Percentiles rank a stretch among this genome's conserved stretches.
Evolutionary conservation across 53 echinoderm and acorn worm genomes (phyloP).

Genomic region (Apostichopus leukothele): DNA sequence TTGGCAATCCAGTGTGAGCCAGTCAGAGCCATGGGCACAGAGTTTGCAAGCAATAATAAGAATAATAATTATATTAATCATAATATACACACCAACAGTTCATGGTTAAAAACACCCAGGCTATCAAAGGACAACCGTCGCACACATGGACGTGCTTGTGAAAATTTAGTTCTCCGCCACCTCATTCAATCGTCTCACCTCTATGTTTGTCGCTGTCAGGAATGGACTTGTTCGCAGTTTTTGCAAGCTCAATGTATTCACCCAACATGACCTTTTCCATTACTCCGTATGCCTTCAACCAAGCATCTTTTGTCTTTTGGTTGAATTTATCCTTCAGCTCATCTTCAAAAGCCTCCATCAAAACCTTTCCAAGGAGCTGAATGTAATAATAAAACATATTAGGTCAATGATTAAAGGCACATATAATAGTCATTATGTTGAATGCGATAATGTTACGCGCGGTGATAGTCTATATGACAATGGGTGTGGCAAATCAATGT

Average conservation of each 20-base stretch:
- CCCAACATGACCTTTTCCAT: slow-evolving; percentile 65
- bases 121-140: background rate
- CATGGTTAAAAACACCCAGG: background rate
- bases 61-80: background rate
- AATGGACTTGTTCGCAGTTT: slow-evolving; percentile 2
- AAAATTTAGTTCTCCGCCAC: background rate
- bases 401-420: background rate
- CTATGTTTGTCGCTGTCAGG: background rate
- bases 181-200: slow-evolving; percentile 13
- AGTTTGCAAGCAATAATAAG: background rate
- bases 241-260: slow-evolving; percentile 54
- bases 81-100: slow-evolving; percentile 5
- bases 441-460: too few species aligned
- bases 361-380: slow-evolving; percentile 66
- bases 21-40: too few species aligned
- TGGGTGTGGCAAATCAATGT: background rate
- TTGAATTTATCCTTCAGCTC: slow-evolving; percentile 72
- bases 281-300: slow-evolving; percentile 64
- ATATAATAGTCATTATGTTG: background rate
- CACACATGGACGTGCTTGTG: slow-evolving; percentile 1
- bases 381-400: background rate
- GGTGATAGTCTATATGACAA: too few species aligned
- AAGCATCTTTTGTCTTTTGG: slow-evolving; percentile 75
- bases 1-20: too few species aligned
- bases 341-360: slow-evolving; percentile 55